Conservation (phyloP, 2,888 invertebrate genomes). For the Julus scanicus region DNA sequence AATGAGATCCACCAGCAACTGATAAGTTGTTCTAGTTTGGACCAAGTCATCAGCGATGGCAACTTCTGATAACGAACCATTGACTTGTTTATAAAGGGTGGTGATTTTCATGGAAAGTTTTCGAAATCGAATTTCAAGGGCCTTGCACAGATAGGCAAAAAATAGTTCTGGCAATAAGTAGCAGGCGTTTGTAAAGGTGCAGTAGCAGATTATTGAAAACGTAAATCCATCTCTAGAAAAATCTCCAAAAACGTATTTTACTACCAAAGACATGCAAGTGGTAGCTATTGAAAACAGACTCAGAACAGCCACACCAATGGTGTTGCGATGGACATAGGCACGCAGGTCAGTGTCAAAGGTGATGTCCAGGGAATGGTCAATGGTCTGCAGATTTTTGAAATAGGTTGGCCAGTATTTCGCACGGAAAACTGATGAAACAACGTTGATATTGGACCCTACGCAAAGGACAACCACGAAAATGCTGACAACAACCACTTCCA, state of each 20-base stretch:
- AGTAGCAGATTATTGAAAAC: neutral
- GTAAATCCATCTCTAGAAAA: conserved; percentile 25
- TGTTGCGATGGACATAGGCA: neutral
- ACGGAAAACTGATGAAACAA: neutral
- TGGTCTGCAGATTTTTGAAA: conserved; percentile 38
- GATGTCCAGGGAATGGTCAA: neutral
- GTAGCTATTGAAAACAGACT: neutral
- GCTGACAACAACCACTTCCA: neutral
- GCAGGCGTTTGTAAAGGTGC: neutral
- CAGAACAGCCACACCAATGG: neutral
- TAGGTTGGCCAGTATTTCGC: conserved; percentile 10
- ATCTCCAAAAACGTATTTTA: neutral
- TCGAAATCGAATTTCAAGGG: neutral
- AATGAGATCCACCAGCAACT: neutral
- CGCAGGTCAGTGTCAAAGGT: neutral
- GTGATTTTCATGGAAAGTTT: neutral
- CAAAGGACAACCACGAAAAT: neutral
- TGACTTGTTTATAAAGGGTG: neutral
- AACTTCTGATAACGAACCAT: neutral
- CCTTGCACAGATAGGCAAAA: conserved; percentile 23
- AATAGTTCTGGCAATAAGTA: conserved; percentile 4
- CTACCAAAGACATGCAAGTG: neutral
- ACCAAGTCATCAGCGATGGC: neutral
- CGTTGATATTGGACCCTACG: neutral
- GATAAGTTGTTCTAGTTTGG: neutral